These are phyloP conservation scores for Zosterops hypoxanthus DNA, from an alignment of 2,113 vertebrate species.

Conservation along the genomic window DNA sequence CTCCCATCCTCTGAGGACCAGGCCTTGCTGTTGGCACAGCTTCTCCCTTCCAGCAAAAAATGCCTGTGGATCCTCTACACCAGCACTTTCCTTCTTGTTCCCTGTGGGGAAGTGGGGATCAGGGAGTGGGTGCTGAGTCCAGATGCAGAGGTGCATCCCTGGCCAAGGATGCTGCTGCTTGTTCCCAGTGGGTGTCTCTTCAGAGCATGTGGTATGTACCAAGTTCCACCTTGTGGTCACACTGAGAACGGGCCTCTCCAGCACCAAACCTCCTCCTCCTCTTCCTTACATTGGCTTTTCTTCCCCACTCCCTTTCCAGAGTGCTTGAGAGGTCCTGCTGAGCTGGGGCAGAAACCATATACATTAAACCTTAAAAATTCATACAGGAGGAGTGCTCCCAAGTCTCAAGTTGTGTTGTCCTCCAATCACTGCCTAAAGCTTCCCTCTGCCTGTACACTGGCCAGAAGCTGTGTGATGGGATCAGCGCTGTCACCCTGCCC, in stretches of 20 bases:
- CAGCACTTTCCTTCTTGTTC: neutral
- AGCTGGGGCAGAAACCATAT: neutral
- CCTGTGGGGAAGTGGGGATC: neutral
- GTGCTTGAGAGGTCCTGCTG: neutral
- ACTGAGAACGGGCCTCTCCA: slow-evolving; percentile 9
- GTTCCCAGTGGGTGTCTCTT: neutral
- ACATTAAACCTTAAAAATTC: neutral
- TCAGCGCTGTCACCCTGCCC: neutral
- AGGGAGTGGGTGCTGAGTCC: neutral
- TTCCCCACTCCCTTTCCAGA: neutral
- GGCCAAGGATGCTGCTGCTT: neutral
- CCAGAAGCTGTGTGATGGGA: accelerated
- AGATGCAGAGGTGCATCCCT: neutral
- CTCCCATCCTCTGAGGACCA: neutral
- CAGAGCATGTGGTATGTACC: slow-evolving; percentile 8
- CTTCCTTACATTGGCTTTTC: neutral
- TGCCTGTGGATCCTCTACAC: neutral
- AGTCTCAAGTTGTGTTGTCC: too few relatives aligned
- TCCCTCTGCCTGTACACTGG: neutral
- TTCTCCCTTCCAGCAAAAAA: neutral
- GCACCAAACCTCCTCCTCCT: neutral
- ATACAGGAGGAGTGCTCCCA: neutral
- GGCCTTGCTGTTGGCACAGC: neutral
- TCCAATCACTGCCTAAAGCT: neutral
- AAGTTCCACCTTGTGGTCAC: slow-evolving; percentile 72